A percentile compares a stretch with the other conserved stretches of the same genome.
phyloP scores from a whole-genome alignment of 2,113 vertebrate species.

The Syngnathus scovelli region DNA sequence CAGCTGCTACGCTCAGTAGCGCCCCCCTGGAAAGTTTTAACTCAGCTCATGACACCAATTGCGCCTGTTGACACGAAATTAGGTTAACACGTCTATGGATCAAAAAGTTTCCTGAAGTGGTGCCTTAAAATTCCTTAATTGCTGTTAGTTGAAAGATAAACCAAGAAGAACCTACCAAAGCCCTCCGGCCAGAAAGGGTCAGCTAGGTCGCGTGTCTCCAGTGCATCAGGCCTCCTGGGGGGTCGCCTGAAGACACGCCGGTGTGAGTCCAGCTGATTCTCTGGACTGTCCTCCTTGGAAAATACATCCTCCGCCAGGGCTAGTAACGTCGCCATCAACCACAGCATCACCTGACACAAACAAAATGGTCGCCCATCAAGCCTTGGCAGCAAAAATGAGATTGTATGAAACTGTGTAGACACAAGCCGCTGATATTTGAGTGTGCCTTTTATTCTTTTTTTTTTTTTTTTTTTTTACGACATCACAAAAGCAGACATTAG shows the following conservation, averaged over 20 bases:
- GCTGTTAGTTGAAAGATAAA: no score
- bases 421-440: not conserved
- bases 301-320: conserved; percentile 48
- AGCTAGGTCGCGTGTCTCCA: conserved; percentile 11
- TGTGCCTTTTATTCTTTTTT: no score
- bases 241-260: conserved; percentile 11
- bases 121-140: no score
- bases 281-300: conserved; percentile 38
- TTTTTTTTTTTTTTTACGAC: no score
- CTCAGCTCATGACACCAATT: not conserved
- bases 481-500: no score
- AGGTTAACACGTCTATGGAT: not conserved
- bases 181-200: conserved; percentile 10
- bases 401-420: no score
- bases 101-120: no score
- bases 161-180: conserved; percentile 17
- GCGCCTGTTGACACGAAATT: not conserved
- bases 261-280: conserved; percentile 28
- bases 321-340: conserved; percentile 49
- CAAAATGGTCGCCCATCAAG: not conserved
- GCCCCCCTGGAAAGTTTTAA: no score
- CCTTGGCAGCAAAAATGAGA: no score
- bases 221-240: conserved; percentile 21
- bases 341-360: conserved; percentile 52
- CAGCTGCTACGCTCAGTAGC: no score